Evolutionary conservation across 2,888 invertebrate genomes (phyloP), one percentile per base, ranked within the genome.

Genomic region (Ganaspis brasiliensis): DNA sequence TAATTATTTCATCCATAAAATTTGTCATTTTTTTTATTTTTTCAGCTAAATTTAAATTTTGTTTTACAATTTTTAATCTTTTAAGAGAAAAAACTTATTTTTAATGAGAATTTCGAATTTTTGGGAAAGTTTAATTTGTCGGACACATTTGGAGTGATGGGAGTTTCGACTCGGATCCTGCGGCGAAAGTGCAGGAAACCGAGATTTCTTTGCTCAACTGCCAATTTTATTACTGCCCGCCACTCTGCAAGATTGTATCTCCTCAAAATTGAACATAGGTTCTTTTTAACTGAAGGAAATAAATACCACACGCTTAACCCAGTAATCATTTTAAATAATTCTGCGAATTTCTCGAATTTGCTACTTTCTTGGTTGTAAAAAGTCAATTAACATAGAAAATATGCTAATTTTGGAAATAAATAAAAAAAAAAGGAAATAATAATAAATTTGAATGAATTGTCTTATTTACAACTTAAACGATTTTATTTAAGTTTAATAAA

Each of bases 151-250:
- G 55, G 55, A 72, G 72, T 72, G 16, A 72, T 19, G 73, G 63
- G 57, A 31, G 76, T 76, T 80, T 73, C 67, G 49, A n/a, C 74
- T 73, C 63, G 72, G 74, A 77, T 81, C 77, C 75, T 81, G 78
- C 74, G 14, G 77, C 74, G 21, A 6, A 26, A 45, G 40, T 45
- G 21, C 40, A 45, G 67, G 45, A 26, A 24, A 19, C 37, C 40
- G 45, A 67, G 40, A 45, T 67, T 63, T 73, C 82, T 79, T 85
- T 85, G 85, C 85, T 85, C 85, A 85, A 84, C 83, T 83, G 81
- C 80, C 79, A 80, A 78, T 84, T 83, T 78, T 79, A 74, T 80
- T 75, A 82, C 80, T 83, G 81, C 79, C 82, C 80, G 79, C 78
- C 74, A 78, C 77, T 73, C 73, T 55, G 21, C 52, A 72, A 55